Base-by-base conservation (phyloP, 2,113 vertebrate species). In the Passerina amoena region DNA sequence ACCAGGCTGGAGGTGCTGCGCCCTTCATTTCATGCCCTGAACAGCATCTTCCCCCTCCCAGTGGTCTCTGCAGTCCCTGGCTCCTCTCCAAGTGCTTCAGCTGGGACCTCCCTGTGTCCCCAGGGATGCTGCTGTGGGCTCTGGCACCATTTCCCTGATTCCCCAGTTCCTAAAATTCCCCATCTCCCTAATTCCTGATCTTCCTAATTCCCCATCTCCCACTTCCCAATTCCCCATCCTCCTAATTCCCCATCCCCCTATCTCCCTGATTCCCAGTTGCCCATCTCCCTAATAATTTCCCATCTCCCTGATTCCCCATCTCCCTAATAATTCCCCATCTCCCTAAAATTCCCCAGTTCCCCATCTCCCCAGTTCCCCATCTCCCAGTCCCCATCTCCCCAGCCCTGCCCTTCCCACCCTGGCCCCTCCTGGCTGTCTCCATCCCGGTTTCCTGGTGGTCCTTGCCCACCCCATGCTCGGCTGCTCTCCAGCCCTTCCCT, bases 51-150 rank as follows among this genome's bases (percentile, higher is more conserved):
- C 37, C 31, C 60, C 44, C 25, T 75, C 31, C 19, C 7, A 1
- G 37, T 14, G 40, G 31, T 28, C 57, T 17, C 35, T 31, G 30
- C 70, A 75, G n/a, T 31, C 54, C 45, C 27, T 35, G 17, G 42
- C 24, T 38, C 22, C 1, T 2, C 44, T 59, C 59, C 3, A 23
- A 10, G 35, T 17, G 14, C 57, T 64, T 16, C 0, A 2, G n/a
- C 2, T 0, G 2, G n/a, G 14, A 5, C 9, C 33, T 61, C 31
- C 6, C 33, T 0, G 0, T 7, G 35, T 63, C 10, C 28, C 47
- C 28, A 0, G 12, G n/a, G 72, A 37, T 6, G 48, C 35, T 59
- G 64, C 54, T 20, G 31, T 1, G 6, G 80, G 57, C 10, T 84
- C 23, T 37, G 44, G 12, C 42, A 6, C 27, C 56, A 38, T 10